phyloP scores from a whole-genome alignment of 2,888 invertebrate genomes.

The Synergus umbraculus region DNA sequence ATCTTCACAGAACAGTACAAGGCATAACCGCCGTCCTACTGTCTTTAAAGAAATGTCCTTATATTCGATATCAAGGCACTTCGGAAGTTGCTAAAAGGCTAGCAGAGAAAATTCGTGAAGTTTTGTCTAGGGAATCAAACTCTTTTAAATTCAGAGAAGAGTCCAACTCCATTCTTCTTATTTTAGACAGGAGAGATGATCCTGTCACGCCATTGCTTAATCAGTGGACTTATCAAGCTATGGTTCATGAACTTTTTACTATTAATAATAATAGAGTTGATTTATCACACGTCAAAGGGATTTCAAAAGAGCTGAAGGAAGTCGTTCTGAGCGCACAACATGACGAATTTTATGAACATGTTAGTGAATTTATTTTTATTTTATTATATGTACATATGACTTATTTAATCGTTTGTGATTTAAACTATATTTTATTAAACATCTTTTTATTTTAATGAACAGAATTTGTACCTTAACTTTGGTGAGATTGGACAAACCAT shows the following conservation, averaged over 20 bases:
- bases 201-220: conserved; percentile 96
- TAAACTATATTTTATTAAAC: background rate
- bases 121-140: conserved; percentile 91
- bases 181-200: conserved; percentile 96
- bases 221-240: conserved; percentile 99
- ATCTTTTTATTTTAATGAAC: background rate
- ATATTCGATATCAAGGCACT: conserved; percentile 92
- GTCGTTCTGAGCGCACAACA: conserved; percentile 96
- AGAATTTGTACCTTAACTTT: conserved; percentile 97
- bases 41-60: conserved; percentile 93
- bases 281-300: conserved; percentile 89
- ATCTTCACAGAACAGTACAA: conserved; percentile 88
- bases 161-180: conserved; percentile 88
- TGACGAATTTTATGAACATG: conserved; percentile 97
- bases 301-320: conserved; percentile 93
- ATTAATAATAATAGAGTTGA: conserved; percentile 87
- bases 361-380: conserved; percentile 71
- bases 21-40: conserved; percentile 92
- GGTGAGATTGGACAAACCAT: conserved; percentile 99
- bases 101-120: conserved; percentile 91
- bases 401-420: background rate
- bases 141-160: conserved; percentile 91
- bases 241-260: conserved; percentile 98
- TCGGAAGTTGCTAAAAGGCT: conserved; percentile 91
- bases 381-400: background rate